Conservation (phyloP, 2,888 invertebrate genomes). For the Rhimphoctona megacephalus region DNA sequence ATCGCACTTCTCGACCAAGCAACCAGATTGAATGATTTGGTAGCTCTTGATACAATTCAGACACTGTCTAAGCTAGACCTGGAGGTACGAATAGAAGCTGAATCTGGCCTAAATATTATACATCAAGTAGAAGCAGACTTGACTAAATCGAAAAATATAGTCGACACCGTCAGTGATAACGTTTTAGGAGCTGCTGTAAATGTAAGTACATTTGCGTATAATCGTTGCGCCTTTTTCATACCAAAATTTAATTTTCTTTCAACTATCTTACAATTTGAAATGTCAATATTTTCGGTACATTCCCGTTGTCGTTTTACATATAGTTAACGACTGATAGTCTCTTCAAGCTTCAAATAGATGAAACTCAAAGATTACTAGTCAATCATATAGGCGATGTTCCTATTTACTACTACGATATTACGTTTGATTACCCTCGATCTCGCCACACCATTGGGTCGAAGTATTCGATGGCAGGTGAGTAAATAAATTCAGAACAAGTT, state of each 20-base stretch:
- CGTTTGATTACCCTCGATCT: conserved; percentile 49
- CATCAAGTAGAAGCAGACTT: background rate
- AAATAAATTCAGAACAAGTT: conserved; percentile 30
- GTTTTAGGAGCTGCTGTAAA: background rate
- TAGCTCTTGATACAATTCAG: background rate
- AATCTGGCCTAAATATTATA: background rate
- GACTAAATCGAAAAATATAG: background rate
- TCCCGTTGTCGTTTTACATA: conserved; percentile 60
- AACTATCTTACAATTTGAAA: background rate
- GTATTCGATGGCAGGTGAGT: background rate
- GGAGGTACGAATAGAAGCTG: background rate
- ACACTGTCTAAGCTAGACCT: background rate
- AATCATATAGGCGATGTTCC: conserved; percentile 31
- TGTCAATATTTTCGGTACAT: conserved; percentile 26
- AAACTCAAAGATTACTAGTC: conserved; percentile 30
- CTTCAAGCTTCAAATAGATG: conserved; percentile 42
- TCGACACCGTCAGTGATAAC: background rate
- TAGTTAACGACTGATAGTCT: conserved; percentile 29
- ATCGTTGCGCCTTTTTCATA: background rate
- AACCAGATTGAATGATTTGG: background rate
- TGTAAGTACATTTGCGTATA: background rate
- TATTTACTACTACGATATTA: conserved; percentile 70
- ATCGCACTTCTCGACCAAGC: background rate
- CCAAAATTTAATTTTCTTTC: background rate
- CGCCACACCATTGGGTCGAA: conserved; percentile 51